Evolutionary conservation across 92 coral and sea anemone genomes (phyloP), one percentile per base, ranked within the genome.

Genomic region (Paragorgia papillata): DNA sequence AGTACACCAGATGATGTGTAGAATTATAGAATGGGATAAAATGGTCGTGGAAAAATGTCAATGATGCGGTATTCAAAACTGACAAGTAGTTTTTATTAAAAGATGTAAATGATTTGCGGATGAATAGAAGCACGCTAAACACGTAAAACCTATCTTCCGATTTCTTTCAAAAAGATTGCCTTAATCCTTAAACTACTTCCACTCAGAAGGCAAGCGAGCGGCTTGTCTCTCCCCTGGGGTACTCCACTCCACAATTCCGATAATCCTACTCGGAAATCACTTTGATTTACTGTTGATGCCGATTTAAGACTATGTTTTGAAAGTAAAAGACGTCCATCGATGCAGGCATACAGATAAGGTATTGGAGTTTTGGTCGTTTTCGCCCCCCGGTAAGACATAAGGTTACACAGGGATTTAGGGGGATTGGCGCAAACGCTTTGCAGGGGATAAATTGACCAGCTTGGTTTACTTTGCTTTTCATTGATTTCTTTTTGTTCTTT

Each of bases 361-460:
- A 21, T 26, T 26, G 4, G 5, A 1, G 18, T 1, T 14, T 25
- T 14, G 65, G 2, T 33, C 35, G 13, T 22, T 7, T 15, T 34
- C 54, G 34, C 39, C 75, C 57, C 78, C 78, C 78, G 48, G 62
- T 29, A 28, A 31, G 22, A 9, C 15, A 19, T 19, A 32, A 18
- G 7, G 28, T 33, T 71, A 31, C 15, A 2, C 49, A 0, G 30
- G 7, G n/a, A 46, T 46, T 2, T 7, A 15, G 53, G 54, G 39
- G 41, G 57, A 10, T 35, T 29, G 63, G 78, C 43, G 63, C 57
- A 63, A 9, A 3, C 27, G 10, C 78, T 71, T 55, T 19, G 78
- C 78, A 71, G 78, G 78, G 27, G 78, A 71, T 10, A 35, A 15
- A 31, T 71, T 26, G 24, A 48, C 49, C 64, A 53, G 78, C 78